These are phyloP conservation scores for Euclidia mi DNA, from an alignment of 2,888 invertebrate species.

Conservation along the genomic window DNA sequence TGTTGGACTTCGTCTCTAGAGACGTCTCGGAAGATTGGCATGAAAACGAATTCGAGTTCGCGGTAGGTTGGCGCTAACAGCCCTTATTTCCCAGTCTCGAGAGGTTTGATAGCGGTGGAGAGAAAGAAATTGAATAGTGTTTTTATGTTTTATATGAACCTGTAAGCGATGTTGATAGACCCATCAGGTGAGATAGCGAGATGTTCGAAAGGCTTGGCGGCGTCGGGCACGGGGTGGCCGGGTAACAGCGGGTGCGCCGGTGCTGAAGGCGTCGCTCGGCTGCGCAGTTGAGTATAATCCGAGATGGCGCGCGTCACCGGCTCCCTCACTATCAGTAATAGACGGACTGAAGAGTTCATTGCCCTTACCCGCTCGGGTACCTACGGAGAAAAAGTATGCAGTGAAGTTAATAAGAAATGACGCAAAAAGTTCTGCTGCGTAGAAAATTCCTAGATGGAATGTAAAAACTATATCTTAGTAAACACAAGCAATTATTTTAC, in stretches of 20 bases:
- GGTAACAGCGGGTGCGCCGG: conserved; percentile 84
- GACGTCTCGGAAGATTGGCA: neutral
- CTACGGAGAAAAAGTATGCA: conserved; percentile 70
- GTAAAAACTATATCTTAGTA: conserved; percentile 1
- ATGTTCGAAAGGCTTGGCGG: conserved; percentile 93
- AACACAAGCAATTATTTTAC: conserved; percentile 10
- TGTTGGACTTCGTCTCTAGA: neutral
- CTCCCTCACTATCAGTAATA: conserved; percentile 98
- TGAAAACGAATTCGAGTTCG: too few species aligned
- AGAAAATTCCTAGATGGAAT: neutral
- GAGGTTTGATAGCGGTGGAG: too few species aligned
- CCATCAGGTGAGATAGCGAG: conserved; percentile 95
- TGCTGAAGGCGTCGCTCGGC: conserved; percentile 94
- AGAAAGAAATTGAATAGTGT: too few species aligned
- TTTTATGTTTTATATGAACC: conserved; percentile 65
- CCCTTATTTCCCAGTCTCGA: too few species aligned
- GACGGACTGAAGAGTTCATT: conserved; percentile 97
- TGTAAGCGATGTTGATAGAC: conserved; percentile 95
- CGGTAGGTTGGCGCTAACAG: too few species aligned
- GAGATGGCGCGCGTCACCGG: conserved; percentile 99
- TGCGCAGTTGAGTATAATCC: conserved; percentile 98
- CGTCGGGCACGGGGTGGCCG: conserved; percentile 75
- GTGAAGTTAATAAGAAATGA: too few species aligned
- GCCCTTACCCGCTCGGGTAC: conserved; percentile 98
- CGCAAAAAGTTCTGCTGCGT: neutral